phyloP scores from a whole-genome alignment of 2,888 invertebrate genomes.

The Neuroscelio doddi region DNA sequence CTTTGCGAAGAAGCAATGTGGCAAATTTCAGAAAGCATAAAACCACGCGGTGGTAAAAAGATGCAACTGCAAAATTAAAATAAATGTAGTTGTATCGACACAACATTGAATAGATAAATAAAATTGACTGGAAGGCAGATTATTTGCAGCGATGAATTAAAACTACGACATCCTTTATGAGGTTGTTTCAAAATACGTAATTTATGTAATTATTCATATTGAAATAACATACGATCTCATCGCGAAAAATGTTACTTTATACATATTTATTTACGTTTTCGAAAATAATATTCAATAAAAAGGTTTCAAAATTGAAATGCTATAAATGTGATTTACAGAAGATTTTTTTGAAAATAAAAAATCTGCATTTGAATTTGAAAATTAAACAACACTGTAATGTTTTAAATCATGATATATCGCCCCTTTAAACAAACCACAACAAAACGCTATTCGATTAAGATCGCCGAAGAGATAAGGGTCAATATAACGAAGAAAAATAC shows the following conservation, averaged over 20 bases:
- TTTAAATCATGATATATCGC: too few species aligned
- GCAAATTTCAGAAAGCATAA: slow-evolving; percentile 97
- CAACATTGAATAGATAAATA: neutral
- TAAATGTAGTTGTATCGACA: neutral
- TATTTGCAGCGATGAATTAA: neutral
- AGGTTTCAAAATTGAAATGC: neutral
- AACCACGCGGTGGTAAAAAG: slow-evolving; percentile 85
- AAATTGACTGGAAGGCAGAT: too few species aligned
- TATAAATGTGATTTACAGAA: too few species aligned
- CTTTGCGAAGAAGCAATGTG: slow-evolving; percentile 98
- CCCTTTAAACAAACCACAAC: too few species aligned
- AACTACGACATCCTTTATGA: slow-evolving; percentile 56
- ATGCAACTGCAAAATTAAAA: slow-evolving; percentile 67
- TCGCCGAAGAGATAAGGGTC: slow-evolving; percentile 43
- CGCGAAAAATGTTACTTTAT: neutral
- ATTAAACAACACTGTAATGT: too few species aligned
- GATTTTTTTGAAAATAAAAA: slow-evolving; percentile 5
- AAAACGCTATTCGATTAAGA: slow-evolving; percentile 43
- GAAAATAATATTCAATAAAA: too few species aligned
- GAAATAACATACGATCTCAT: neutral
- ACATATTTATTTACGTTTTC: neutral
- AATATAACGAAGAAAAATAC: slow-evolving; percentile 26
- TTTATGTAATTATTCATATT: slow-evolving; percentile 10
- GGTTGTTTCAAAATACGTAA: slow-evolving; percentile 47
- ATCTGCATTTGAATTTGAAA: slow-evolving; percentile 18